Percentiles rank a stretch among this genome's conserved stretches.
These are phyloP conservation scores for Entomobrya multifasciata DNA, from an alignment of 2,888 invertebrate genomes.

Conservation along the genomic window DNA sequence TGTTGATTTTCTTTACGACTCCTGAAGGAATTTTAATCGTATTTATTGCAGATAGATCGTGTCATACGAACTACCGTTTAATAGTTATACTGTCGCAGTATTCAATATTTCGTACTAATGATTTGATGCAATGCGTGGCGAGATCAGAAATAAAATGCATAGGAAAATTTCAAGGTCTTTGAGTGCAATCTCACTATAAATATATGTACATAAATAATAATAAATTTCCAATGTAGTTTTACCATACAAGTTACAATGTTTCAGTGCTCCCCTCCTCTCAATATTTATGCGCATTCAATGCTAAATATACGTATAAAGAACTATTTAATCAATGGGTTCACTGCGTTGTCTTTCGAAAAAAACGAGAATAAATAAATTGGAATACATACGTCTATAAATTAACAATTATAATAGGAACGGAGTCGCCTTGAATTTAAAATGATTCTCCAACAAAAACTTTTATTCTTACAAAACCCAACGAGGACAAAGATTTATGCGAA, in stretches of 20 bases:
- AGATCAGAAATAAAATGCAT: constrained; percentile 30
- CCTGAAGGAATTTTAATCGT: constrained; percentile 26
- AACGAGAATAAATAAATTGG: neutral
- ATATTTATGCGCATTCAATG: neutral
- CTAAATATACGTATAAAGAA: neutral
- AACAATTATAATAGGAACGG: constrained; percentile 3
- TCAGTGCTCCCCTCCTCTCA: neutral
- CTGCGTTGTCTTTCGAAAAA: neutral
- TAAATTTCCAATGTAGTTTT: neutral
- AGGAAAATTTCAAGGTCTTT: constrained; percentile 40
- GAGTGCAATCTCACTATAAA: too few species aligned
- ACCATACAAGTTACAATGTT: neutral
- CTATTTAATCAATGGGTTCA: neutral
- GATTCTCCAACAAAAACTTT: neutral
- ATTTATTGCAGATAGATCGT: constrained; percentile 17
- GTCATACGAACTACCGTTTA: constrained; percentile 26
- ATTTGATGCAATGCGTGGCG: neutral
- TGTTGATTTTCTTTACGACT: constrained; percentile 29
- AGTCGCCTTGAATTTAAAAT: neutral
- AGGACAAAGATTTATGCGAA: neutral
- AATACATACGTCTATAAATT: constrained; percentile 8
- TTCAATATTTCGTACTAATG: neutral
- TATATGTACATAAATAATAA: too few species aligned
- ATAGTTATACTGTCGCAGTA: neutral
- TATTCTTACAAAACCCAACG: neutral